These are phyloP conservation scores for Erpetoichthys calabaricus DNA, from an alignment of 2,797 vertebrate genomes.

Conservation along the genomic window DNA sequence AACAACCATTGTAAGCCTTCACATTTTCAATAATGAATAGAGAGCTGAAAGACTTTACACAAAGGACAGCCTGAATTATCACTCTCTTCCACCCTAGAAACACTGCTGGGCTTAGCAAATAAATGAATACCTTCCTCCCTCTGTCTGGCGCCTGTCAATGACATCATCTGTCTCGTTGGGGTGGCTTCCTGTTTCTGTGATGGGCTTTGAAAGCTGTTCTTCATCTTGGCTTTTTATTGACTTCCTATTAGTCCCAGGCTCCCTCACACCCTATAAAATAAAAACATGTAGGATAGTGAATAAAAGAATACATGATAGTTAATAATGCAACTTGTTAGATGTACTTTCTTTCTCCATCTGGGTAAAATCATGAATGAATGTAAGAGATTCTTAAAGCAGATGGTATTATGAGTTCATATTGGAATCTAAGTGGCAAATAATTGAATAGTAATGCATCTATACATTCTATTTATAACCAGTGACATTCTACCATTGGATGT, in stretches of 20 bases:
- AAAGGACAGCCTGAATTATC: too few relatives aligned
- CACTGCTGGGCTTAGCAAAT: neutral
- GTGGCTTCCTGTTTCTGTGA: slow-evolving; percentile 24
- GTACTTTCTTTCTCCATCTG: neutral
- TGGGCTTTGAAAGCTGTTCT: slow-evolving; percentile 29
- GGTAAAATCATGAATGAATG: neutral
- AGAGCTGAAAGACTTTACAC: too few relatives aligned
- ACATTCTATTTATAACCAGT: too few relatives aligned
- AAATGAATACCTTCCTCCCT: slow-evolving; percentile 46
- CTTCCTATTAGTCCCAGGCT: slow-evolving; percentile 22
- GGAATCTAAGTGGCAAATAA: neutral
- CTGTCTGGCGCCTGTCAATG: slow-evolving; percentile 27
- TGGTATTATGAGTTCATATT: neutral
- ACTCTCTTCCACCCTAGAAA: neutral
- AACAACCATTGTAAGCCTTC: too few relatives aligned
- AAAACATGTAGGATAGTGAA: neutral
- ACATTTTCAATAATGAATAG: too few relatives aligned
- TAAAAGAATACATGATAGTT: slow-evolving; percentile 1
- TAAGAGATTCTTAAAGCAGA: neutral
- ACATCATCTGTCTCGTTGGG: slow-evolving; percentile 30
- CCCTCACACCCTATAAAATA: slow-evolving; percentile 11
- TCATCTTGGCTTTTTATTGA: slow-evolving; percentile 21
- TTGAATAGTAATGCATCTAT: too few relatives aligned
- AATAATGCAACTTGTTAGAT: neutral
- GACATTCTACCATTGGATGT: too few relatives aligned